Conservation (phyloP, 2,113 vertebrate species). For the Paracanthobrama guichenoti region DNA sequence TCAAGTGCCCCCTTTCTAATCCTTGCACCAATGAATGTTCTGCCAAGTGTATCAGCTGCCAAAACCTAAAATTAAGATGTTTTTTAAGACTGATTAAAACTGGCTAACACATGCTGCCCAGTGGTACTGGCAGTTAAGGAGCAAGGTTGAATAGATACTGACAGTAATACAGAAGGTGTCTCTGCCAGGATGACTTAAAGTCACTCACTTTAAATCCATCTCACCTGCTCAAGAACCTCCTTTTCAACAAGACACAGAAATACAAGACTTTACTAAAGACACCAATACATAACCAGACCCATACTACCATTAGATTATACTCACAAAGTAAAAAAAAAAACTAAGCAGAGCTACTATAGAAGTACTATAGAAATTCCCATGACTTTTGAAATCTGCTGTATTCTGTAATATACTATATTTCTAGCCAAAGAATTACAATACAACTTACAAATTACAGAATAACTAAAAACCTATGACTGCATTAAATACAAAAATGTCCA, state of each 20-base stretch:
- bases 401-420: no score
- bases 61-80: conserved; percentile 63
- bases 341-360: no score
- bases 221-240: conserved; percentile 59
- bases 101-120: conserved; percentile 62
- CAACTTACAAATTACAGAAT: no score
- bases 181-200: conserved; percentile 74
- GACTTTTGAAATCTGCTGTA: background rate
- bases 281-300: conserved; percentile 1
- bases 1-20: conserved; percentile 51
- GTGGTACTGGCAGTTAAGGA: conserved; percentile 53
- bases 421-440: no score
- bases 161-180: conserved; percentile 46
- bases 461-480: no score
- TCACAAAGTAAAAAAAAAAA: no score
- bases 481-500: no score
- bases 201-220: conserved; percentile 73
- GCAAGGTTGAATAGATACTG: background rate
- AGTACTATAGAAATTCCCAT: background rate
- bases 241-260: background rate
- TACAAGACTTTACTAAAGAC: background rate
- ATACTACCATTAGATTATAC: background rate
- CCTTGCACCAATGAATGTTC: conserved; percentile 34
- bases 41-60: conserved; percentile 62
- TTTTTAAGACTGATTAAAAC: no score